A percentile compares a stretch with the other conserved stretches of the same genome.
Conservation (phyloP, 2,888 invertebrate genomes). For the Lithophane leautieri region DNA sequence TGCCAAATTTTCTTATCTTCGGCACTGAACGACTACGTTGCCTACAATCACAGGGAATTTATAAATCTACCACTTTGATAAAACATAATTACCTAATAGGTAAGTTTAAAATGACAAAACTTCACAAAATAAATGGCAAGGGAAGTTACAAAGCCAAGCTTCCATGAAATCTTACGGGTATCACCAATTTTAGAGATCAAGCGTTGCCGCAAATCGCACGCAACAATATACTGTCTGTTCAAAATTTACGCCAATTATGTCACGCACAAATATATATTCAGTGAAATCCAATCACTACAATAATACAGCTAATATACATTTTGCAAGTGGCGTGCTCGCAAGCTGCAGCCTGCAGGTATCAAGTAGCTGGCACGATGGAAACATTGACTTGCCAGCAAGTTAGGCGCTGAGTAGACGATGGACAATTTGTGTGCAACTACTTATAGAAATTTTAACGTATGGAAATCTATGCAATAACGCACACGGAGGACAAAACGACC, state of each 20-base stretch:
- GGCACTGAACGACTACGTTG: constrained; percentile 27
- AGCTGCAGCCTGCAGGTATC: constrained; percentile 4
- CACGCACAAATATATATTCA: constrained; percentile 26
- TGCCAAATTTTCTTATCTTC: constrained; percentile 47
- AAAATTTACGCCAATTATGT: constrained; percentile 18
- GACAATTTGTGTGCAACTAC: background rate
- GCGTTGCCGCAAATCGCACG: constrained; percentile 9
- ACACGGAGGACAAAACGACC: background rate
- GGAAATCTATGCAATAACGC: background rate
- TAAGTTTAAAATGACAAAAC: constrained; percentile 36
- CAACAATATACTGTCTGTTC: constrained; percentile 13
- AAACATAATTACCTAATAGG: constrained; percentile 17
- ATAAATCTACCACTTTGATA: constrained; percentile 30
- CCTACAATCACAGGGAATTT: constrained; percentile 24
- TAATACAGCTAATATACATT: constrained; percentile 14
- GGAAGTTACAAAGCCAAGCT: constrained; percentile 29
- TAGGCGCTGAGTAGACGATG: background rate
- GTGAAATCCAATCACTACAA: constrained; percentile 14
- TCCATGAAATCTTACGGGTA: constrained; percentile 16
- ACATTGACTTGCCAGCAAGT: constrained; percentile 6
- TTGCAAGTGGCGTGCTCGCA: constrained; percentile 24
- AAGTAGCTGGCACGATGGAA: background rate
- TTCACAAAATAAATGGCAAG: constrained; percentile 21
- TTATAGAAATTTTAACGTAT: background rate
- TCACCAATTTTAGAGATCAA: constrained; percentile 26